Evolutionary conservation across 2,888 invertebrate species (phyloP).

Genomic region (Drosophila colorata): DNA sequence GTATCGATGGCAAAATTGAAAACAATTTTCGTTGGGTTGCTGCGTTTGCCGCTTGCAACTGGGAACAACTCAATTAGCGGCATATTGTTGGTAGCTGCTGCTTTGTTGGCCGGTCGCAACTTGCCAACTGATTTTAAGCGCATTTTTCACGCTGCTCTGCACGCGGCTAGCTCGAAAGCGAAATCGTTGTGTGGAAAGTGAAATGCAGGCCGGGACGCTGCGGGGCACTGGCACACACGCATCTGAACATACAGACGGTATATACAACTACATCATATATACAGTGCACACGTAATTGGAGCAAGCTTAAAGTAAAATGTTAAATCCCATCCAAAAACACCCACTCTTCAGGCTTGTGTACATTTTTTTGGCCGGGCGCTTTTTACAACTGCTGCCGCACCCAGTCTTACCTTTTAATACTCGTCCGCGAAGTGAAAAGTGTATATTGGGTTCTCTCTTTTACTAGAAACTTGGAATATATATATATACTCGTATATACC

Average conservation of each 20-base stretch:
- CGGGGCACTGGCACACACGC: conserved; percentile 25
- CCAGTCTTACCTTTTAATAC: conserved; percentile 15
- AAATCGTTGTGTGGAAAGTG: conserved; percentile 61
- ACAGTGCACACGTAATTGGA: conserved; percentile 42
- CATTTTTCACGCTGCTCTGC: conserved; percentile 67
- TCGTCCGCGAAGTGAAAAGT: too few relatives aligned
- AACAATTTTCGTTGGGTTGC: conserved; percentile 41
- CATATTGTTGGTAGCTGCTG: conserved; percentile 33
- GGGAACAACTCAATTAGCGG: conserved; percentile 73
- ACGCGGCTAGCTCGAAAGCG: conserved; percentile 57
- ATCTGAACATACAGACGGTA: not conserved
- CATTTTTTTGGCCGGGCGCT: conserved; percentile 54
- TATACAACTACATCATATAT: conserved; percentile 4
- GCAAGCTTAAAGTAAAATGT: conserved; percentile 55
- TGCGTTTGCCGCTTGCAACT: too few relatives aligned
- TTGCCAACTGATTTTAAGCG: conserved; percentile 52
- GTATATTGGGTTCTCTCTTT: too few relatives aligned
- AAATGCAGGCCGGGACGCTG: conserved; percentile 31
- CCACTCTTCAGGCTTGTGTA: conserved; percentile 27
- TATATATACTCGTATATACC: too few relatives aligned
- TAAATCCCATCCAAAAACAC: conserved; percentile 28
- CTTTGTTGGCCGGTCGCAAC: conserved; percentile 34
- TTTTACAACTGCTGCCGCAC: conserved; percentile 61
- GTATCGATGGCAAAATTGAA: conserved; percentile 38
- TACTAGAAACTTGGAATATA: too few relatives aligned